Evolutionary conservation across 2,888 invertebrate genomes (phyloP).

Genomic region (Athripsodes cinereus): DNA sequence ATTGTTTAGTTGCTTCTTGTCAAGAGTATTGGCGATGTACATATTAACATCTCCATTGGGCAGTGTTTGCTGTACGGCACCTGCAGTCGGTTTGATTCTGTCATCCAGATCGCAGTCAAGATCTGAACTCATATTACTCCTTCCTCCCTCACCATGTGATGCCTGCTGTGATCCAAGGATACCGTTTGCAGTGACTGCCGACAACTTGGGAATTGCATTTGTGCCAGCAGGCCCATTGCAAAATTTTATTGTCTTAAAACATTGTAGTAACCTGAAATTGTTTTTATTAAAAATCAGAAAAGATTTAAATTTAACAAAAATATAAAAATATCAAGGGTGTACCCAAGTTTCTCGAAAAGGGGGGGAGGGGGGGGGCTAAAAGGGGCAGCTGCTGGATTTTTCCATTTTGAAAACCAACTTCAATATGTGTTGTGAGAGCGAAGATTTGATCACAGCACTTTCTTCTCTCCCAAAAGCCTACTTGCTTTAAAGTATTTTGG

Average conservation of each 20-base stretch:
- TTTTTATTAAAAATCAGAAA: no score
- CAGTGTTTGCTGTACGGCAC: constrained; percentile 1
- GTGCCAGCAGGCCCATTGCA: constrained; percentile 53
- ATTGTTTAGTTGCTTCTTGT: constrained; percentile 43
- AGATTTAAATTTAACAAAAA: no score
- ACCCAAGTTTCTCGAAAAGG: no score
- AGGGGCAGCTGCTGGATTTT: no score
- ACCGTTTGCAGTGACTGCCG: constrained; percentile 27
- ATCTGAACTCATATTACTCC: constrained; percentile 25
- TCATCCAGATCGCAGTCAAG: constrained; percentile 43
- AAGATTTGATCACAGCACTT: no score
- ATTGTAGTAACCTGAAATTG: constrained; percentile 52
- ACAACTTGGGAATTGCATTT: constrained; percentile 38
- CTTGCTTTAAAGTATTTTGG: no score
- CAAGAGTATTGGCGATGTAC: constrained; percentile 44
- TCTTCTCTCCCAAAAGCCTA: no score
- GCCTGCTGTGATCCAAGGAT: constrained; percentile 30
- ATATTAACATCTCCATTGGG: constrained; percentile 36
- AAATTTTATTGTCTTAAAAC: constrained; percentile 79
- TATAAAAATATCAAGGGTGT: no score
- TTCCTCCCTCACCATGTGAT: background rate
- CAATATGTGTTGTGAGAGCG: no score
- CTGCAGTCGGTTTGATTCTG: constrained; percentile 12
- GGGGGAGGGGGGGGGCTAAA: no score
- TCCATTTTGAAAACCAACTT: no score